Evolutionary conservation across 1,140 invertebrate species (phyloP).

Genomic region (Lordiphosa mommai): DNA sequence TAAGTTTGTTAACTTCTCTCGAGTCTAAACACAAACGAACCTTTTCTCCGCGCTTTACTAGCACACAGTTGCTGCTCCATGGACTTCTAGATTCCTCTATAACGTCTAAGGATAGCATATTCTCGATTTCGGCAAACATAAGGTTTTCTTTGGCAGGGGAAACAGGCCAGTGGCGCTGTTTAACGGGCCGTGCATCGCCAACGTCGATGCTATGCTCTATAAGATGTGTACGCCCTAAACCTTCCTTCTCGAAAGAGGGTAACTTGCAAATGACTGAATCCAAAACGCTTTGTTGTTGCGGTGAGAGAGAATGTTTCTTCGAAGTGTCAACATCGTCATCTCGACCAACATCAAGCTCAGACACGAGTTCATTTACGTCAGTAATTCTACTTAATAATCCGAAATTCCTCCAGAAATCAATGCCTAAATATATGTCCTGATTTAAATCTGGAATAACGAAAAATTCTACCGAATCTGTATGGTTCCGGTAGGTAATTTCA

Average conservation of each 20-base stretch:
- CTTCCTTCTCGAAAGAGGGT: conserved; percentile 3
- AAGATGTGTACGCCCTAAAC: conserved; percentile 4
- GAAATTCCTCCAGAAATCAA: not conserved
- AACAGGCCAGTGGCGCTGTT: conserved; percentile 22
- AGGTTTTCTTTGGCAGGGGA: conserved; percentile 10
- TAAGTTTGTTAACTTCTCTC: conserved; percentile 19
- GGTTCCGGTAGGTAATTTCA: not conserved
- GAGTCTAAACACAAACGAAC: conserved; percentile 32
- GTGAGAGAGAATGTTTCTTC: not conserved
- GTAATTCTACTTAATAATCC: not conserved
- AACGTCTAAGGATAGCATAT: too few relatives aligned
- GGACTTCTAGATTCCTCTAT: too few relatives aligned
- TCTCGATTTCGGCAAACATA: conserved; percentile 4
- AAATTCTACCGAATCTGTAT: not conserved
- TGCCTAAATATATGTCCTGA: not conserved
- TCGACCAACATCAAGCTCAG: not conserved
- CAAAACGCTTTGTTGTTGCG: not conserved
- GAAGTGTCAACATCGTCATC: not conserved
- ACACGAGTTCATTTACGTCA: not conserved
- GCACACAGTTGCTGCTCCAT: conserved; percentile 4
- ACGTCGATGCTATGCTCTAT: conserved; percentile 12
- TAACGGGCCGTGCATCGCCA: not conserved
- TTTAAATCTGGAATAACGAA: conserved; percentile 1
- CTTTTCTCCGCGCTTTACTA: conserved; percentile 13
- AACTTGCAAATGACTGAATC: not conserved